Percentiles rank a stretch among this genome's conserved stretches.
Conservation (phyloP, 92 coral and sea anemone genomes). For the Ricordea florida region DNA sequence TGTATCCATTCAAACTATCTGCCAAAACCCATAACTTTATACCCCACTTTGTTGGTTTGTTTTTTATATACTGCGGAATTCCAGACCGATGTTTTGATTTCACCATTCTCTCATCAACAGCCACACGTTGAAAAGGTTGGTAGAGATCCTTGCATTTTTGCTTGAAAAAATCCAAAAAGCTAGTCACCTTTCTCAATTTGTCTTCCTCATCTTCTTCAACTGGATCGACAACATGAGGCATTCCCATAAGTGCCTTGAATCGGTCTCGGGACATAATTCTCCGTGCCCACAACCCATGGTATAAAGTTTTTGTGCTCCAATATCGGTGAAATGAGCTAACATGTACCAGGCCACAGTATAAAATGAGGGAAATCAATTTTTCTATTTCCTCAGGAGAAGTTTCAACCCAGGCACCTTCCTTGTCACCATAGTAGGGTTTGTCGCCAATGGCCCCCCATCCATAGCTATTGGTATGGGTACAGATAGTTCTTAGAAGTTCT, state of each 20-base stretch:
- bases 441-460: conserved; percentile 40
- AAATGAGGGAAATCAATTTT: conserved; percentile 51
- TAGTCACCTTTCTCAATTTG: conserved; percentile 52
- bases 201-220: conserved; percentile 32
- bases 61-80: conserved; percentile 50
- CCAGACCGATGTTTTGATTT: conserved; percentile 68
- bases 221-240: conserved; percentile 58
- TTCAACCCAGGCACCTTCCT: conserved; percentile 57
- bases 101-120: conserved; percentile 70
- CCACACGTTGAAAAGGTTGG: conserved; percentile 59
- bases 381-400: conserved; percentile 58
- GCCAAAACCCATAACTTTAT: conserved; percentile 62
- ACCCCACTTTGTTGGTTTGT: conserved; percentile 56
- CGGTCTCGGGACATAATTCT: conserved; percentile 34
- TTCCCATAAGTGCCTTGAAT: conserved; percentile 70
- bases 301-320: conserved; percentile 70
- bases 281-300: conserved; percentile 69
- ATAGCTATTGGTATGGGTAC: conserved; percentile 60
- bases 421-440: conserved; percentile 55
- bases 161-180: conserved; percentile 44
- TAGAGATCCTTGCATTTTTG: conserved; percentile 37
- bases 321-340: conserved; percentile 49
- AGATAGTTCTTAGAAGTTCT: conserved; percentile 26
- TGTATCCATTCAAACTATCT: conserved; percentile 52
- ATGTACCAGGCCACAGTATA: conserved; percentile 61